These are phyloP conservation scores for Nanorana parkeri DNA, from an alignment of 2,113 vertebrate species.

Conservation along the genomic window DNA sequence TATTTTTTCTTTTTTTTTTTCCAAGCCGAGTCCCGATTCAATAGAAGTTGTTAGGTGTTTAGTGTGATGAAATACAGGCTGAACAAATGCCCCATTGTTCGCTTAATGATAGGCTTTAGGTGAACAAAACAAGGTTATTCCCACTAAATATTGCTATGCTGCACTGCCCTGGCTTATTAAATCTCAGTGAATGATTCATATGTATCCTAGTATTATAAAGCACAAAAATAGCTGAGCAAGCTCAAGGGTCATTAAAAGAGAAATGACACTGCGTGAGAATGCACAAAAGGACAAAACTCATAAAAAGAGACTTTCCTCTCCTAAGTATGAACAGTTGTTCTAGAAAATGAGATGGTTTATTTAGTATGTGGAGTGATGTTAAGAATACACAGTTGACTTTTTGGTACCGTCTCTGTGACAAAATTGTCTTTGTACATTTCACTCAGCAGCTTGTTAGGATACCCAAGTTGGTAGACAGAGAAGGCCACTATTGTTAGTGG, in stretches of 20 bases:
- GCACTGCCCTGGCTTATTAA: slow-evolving; percentile 53
- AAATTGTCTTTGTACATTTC: slow-evolving; percentile 5
- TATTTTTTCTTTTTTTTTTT: neutral
- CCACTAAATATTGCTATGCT: slow-evolving; percentile 55
- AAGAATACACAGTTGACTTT: slow-evolving; percentile 33
- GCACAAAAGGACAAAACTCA: slow-evolving; percentile 43
- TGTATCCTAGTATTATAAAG: slow-evolving; percentile 45
- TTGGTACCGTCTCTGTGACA: neutral
- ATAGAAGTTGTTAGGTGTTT: slow-evolving; percentile 49
- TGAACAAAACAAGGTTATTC: slow-evolving; percentile 57
- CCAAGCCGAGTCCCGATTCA: slow-evolving; percentile 25
- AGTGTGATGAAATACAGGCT: slow-evolving; percentile 50
- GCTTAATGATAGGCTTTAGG: slow-evolving; percentile 51
- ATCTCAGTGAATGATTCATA: slow-evolving; percentile 57
- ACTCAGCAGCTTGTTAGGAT: neutral
- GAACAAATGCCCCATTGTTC: slow-evolving; percentile 54
- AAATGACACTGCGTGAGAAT: slow-evolving; percentile 49
- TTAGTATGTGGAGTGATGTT: slow-evolving; percentile 16
- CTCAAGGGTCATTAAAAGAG: slow-evolving; percentile 53
- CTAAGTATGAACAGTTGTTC: slow-evolving; percentile 26
- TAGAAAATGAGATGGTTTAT: slow-evolving; percentile 20
- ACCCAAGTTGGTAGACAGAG: neutral
- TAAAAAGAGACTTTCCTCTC: slow-evolving; percentile 36
- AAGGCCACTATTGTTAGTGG: too few species aligned
- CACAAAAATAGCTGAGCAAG: slow-evolving; percentile 42